A percentile compares a stretch with the other conserved stretches of the same genome.
These are phyloP conservation scores for Sterrhoptilus dennistouni DNA, from an alignment of 2,113 vertebrate species.

Conservation along the genomic window DNA sequence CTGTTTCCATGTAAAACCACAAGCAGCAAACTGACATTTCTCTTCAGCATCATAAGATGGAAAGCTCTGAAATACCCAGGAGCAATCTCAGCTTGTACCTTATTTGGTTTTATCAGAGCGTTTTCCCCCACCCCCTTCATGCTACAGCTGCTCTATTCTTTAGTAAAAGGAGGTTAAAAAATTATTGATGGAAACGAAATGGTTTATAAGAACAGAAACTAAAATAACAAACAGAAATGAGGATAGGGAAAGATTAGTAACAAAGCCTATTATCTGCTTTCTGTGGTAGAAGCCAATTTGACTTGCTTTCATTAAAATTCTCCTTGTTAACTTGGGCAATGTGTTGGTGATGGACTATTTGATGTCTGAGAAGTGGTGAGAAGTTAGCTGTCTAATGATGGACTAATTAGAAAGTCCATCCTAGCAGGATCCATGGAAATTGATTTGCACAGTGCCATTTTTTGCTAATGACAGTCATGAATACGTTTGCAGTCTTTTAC, in stretches of 20 bases:
- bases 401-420: constrained; percentile 66
- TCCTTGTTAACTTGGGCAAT: constrained; percentile 43
- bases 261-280: constrained; percentile 47
- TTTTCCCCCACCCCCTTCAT: neutral
- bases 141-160: neutral
- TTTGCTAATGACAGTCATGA: constrained; percentile 59
- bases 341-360: constrained; percentile 27
- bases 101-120: neutral
- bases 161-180: constrained; percentile 3
- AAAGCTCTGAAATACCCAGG: constrained; percentile 49
- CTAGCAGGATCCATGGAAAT: constrained; percentile 68
- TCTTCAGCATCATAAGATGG: constrained; percentile 33
- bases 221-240: neutral
- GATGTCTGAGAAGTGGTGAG: constrained; percentile 43
- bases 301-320: constrained; percentile 68
- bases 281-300: constrained; percentile 27
- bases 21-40: constrained; percentile 51
- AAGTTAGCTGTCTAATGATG: constrained; percentile 57
- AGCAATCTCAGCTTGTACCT: constrained; percentile 36
- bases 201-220: constrained; percentile 20
- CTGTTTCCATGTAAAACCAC: constrained; percentile 47
- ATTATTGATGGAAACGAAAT: constrained; percentile 34
- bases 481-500: constrained; percentile 39
- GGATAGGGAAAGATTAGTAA: constrained; percentile 19
- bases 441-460: constrained; percentile 63